A percentile compares a stretch with the other conserved stretches of the same genome.
Conservation (phyloP, 2,888 invertebrate species). For the Athalia cordata region DNA sequence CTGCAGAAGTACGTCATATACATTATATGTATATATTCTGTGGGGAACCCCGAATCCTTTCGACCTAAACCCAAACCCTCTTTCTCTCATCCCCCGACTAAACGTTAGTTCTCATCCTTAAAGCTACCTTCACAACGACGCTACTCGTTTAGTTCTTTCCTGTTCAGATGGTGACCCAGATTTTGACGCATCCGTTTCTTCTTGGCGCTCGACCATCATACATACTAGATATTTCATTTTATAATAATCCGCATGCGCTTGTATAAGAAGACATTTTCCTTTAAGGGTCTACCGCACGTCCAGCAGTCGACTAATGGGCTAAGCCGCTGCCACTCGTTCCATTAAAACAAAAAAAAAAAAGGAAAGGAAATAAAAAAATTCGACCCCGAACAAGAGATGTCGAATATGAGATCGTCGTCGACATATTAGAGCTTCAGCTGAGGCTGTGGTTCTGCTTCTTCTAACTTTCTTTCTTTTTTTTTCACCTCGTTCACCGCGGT, state of each 20-base stretch:
- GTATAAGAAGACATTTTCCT: neutral
- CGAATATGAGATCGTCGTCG: slow-evolving; percentile 28
- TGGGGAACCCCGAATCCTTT: slow-evolving; percentile 5
- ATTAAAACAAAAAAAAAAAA: no score
- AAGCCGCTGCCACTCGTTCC: slow-evolving; percentile 12
- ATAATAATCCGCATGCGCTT: no score
- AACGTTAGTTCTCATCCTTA: slow-evolving; percentile 23
- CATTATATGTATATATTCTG: neutral
- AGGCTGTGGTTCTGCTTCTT: neutral
- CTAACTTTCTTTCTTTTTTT: neutral
- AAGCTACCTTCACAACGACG: slow-evolving; percentile 10
- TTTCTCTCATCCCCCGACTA: slow-evolving; percentile 7
- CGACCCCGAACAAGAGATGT: slow-evolving; percentile 20
- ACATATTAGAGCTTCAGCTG: neutral
- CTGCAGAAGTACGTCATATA: neutral
- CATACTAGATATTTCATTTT: no score
- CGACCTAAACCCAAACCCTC: neutral
- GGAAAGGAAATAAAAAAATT: neutral
- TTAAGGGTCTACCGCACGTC: neutral
- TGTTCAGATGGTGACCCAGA: neutral
- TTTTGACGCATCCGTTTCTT: no score
- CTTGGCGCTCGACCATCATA: no score
- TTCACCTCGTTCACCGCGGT: neutral
- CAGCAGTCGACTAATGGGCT: neutral
- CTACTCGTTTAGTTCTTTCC: neutral